Base-by-base conservation (phyloP, 2,888 invertebrate species). In the Sarcophaga subvicina region DNA sequence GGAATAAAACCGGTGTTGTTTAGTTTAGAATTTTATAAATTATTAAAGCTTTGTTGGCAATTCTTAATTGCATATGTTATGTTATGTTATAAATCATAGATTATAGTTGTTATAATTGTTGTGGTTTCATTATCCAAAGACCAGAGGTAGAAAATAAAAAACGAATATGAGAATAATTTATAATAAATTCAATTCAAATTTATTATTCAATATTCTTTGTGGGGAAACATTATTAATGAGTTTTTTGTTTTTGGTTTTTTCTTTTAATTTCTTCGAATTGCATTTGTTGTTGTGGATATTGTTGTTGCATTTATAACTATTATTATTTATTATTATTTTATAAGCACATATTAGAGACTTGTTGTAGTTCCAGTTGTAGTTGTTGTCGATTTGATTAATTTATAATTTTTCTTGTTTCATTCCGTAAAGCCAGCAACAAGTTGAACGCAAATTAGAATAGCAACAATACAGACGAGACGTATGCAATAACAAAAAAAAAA, bases 201-300 rank as follows among this genome's bases (percentile, higher is more conserved):
- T 67, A 77, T 81, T 80, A 77, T 72, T 80, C 75, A 76, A 76
- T 80, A 75, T 81, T 85, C 80, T 80, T 77, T 85, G 20, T 76
- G 76, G 76, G 80, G 76, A 85, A 80, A 77, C 66, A 85, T 80
- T 77, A 72, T 77, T 79, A 62, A 80, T 85, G 49, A 62, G 69
- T 72, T 78, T 49, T 14, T 49, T 49, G 1, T 54, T 54, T 17
- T 54, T 63, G 60, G n/a, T 67, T 80, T 76, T 49, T 70, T 47
- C 27, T 75, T 75, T 25, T 62, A 60, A 70, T 77, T 83, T 81
- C 80, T 27, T 78, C 70, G 79, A 83, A 79, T 63, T 76, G 59
- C 71, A 49, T 62, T 73, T 59, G n/a, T 45, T 63, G 62, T 70
- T 27, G 78, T 59, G 12, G n/a, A n/a, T 27, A n/a, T 27, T 8